phyloP scores from a whole-genome alignment of 2,797 vertebrate genomes.

The Salarias fasciatus region DNA sequence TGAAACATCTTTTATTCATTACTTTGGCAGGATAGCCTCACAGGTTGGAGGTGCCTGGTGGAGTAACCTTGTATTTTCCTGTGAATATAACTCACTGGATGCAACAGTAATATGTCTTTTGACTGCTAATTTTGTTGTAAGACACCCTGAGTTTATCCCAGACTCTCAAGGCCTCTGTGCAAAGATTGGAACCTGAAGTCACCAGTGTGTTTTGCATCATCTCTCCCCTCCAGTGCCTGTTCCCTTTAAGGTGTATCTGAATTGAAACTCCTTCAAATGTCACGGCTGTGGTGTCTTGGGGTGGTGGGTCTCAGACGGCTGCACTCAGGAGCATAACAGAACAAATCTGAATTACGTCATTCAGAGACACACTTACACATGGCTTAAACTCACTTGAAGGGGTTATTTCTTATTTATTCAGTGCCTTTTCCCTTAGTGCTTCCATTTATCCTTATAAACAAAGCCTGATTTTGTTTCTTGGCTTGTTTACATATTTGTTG shows the following conservation, averaged over 20 bases:
- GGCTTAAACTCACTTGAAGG: background rate
- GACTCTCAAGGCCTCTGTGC: constrained; percentile 38
- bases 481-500: background rate
- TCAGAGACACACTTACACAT: constrained; percentile 16
- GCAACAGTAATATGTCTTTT: constrained; percentile 43
- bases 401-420: constrained; percentile 19
- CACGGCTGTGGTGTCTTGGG: constrained; percentile 40
- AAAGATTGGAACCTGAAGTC: constrained; percentile 38
- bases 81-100: constrained; percentile 45
- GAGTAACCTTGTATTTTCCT: constrained; percentile 35
- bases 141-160: constrained; percentile 18
- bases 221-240: constrained; percentile 23
- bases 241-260: constrained; percentile 48
- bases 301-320: constrained; percentile 54
- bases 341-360: constrained; percentile 50
- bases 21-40: constrained; percentile 25
- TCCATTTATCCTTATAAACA: background rate
- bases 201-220: constrained; percentile 40
- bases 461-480: background rate
- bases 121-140: constrained; percentile 47
- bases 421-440: background rate
- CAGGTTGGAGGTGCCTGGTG: constrained; percentile 36
- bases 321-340: constrained; percentile 48
- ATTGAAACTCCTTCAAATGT: constrained; percentile 59
- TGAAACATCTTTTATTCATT: constrained; percentile 54